A percentile compares a stretch with the other conserved stretches of the same genome.
phyloP scores from a whole-genome alignment of 2,888 invertebrate species.

The Disparrhopalites patrizii region DNA sequence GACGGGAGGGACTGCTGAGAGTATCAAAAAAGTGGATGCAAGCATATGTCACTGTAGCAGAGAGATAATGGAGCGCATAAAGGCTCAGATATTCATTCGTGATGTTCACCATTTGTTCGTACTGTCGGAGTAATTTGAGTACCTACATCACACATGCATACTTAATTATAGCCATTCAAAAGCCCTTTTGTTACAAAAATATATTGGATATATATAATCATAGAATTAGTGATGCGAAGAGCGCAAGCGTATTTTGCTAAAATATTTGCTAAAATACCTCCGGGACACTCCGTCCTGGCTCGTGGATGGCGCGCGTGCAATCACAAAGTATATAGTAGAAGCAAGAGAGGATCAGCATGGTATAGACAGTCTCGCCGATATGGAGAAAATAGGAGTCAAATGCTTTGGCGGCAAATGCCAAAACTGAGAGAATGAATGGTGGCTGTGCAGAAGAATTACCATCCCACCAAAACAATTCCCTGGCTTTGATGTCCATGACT shows the following conservation, averaged over 20 bases:
- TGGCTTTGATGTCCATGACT: not conserved
- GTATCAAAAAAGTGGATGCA: slow-evolving; percentile 1
- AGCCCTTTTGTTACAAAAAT: too few species aligned
- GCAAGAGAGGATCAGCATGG: too few species aligned
- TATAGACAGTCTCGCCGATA: too few species aligned
- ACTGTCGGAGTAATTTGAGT: not conserved
- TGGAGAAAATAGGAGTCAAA: not conserved
- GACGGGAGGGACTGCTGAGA: not conserved
- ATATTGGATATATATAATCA: too few species aligned
- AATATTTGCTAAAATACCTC: too few species aligned
- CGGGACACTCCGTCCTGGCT: too few species aligned
- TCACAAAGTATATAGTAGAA: too few species aligned
- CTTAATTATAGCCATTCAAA: too few species aligned
- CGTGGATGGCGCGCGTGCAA: too few species aligned
- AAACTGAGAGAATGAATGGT: not conserved
- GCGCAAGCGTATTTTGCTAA: too few species aligned
- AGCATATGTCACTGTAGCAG: not conserved
- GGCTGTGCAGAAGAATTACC: not conserved
- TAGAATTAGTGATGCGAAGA: too few species aligned
- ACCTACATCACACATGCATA: too few species aligned
- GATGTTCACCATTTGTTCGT: not conserved
- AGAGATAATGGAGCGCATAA: not conserved
- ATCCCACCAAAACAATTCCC: not conserved
- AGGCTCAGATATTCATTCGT: not conserved
- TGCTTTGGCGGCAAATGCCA: not conserved